Evolutionary conservation across 2,797 vertebrate species (phyloP).

Genomic region (Pampus argenteus): DNA sequence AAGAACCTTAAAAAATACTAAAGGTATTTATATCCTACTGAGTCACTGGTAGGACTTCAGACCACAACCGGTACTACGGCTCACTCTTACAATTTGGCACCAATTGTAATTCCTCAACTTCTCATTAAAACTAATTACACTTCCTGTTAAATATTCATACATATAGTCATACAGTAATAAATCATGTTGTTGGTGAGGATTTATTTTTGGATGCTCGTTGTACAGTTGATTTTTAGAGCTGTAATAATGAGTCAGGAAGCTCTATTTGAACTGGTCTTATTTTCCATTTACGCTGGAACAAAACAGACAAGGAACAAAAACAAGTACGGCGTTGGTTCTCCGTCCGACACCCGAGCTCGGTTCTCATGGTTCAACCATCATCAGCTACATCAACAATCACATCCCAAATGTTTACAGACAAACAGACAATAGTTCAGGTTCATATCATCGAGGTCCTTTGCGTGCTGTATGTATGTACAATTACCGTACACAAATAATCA

Average conservation of each 20-base stretch:
- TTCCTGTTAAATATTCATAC: not conserved
- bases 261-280: not conserved
- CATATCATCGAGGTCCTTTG: not conserved
- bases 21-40: not conserved
- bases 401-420: conserved; percentile 13
- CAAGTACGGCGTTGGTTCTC: not conserved
- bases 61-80: not conserved
- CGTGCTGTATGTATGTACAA: conserved; percentile 48
- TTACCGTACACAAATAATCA: conserved; percentile 54
- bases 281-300: not conserved
- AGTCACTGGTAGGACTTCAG: not conserved
- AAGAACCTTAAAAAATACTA: conserved; percentile 1
- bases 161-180: not conserved
- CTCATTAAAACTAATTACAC: not conserved
- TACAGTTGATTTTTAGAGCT: not conserved
- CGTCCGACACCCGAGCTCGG: not conserved
- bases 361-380: conserved; percentile 15
- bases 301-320: not conserved
- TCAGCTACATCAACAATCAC: conserved; percentile 8
- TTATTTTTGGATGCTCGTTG: not conserved
- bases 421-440: conserved; percentile 5
- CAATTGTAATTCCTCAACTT: not conserved
- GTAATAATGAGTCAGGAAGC: too few species aligned
- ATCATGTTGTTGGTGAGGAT: too few species aligned
- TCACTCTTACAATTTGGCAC: not conserved